Base-by-base conservation (phyloP, 2,888 invertebrate species). In the Sesia apiformis region DNA sequence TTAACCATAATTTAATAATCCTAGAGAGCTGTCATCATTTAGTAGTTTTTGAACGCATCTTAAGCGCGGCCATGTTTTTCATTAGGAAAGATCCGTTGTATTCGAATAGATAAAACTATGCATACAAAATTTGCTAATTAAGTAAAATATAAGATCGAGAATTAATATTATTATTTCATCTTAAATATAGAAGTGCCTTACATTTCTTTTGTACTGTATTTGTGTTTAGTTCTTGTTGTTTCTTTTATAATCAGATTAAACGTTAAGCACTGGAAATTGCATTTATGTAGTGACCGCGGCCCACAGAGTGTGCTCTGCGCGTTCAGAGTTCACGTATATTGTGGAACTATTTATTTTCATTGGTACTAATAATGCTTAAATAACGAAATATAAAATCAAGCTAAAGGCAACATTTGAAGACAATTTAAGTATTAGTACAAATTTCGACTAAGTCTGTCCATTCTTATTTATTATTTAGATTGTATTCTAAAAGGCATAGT, bases 161-260 rank as follows among this genome's bases (percentile, higher is more conserved):
- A 74, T 74, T 67, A 72, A 76, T 70, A 77, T 76, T 71, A 70
- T 82, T 64, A 68, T 75, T 83, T 83, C 80, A 81, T 82, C 75
- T 81, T 76, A 72, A 78, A 86, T 79, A 86, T 85, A 87, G 84
- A 88, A 88, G 89, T 89, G 89, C 89, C 89, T 89, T 89, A 89
- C 83, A 70, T 84, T 80, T 76, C 87, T 87, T 87, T 81, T 81
- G 72, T 78, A 82, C 73, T 73, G 60, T 76, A 75, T 74, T 73
- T 66, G 23, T 70, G 73, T 69, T 70, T 72, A 70, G 61, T 70
- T 78, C 65, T 74, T 56, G 5, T 56, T 43, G 39, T 52, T 40
- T 52, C 43, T 23, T 23, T 71, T 67, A 72, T 64, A 65, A 67
- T 62, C 63, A 64, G 61, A 23, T 23, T 23, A 23, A 60, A 63